These are phyloP conservation scores for Salticus scenicus DNA, from an alignment of 2,888 invertebrate genomes.

Conservation along the genomic window DNA sequence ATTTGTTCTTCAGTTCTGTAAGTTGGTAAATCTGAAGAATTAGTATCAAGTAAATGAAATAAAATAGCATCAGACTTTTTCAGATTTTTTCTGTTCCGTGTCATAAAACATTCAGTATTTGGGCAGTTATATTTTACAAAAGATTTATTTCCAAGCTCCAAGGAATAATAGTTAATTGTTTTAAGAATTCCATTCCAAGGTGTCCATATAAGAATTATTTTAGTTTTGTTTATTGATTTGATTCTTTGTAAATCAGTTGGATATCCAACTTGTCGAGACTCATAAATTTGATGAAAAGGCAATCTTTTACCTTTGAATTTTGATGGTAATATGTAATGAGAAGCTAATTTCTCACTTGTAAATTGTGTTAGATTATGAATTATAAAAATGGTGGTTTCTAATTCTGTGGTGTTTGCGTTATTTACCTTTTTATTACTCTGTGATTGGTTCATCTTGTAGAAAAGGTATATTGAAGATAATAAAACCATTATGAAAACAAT, in stretches of 20 bases:
- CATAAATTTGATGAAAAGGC: slow-evolving; percentile 61
- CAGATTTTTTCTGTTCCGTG: slow-evolving; percentile 46
- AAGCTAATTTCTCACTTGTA: too few species aligned
- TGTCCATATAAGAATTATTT: slow-evolving; percentile 62
- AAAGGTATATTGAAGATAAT: too few species aligned
- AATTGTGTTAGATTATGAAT: too few species aligned
- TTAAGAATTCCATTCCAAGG: slow-evolving; percentile 57
- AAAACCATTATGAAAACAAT: too few species aligned
- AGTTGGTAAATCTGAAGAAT: slow-evolving; percentile 47
- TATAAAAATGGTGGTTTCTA: too few species aligned
- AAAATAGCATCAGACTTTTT: slow-evolving; percentile 62
- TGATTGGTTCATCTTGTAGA: too few species aligned
- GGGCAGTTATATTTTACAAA: slow-evolving; percentile 58
- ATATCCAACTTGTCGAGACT: slow-evolving; percentile 48
- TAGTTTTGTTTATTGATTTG: not conserved
- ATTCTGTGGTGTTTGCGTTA: too few species aligned
- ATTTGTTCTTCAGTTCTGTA: slow-evolving; percentile 33
- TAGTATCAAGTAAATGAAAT: slow-evolving; percentile 68
- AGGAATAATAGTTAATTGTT: slow-evolving; percentile 65
- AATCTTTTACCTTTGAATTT: slow-evolving; percentile 38
- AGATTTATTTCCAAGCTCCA: slow-evolving; percentile 33
- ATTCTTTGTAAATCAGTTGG: not conserved
- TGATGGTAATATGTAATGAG: slow-evolving; percentile 24
- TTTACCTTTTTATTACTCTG: too few species aligned
- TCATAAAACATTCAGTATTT: slow-evolving; percentile 51